Base-by-base conservation (phyloP, 2,888 invertebrate species). In the Caradrina clavipalpis region DNA sequence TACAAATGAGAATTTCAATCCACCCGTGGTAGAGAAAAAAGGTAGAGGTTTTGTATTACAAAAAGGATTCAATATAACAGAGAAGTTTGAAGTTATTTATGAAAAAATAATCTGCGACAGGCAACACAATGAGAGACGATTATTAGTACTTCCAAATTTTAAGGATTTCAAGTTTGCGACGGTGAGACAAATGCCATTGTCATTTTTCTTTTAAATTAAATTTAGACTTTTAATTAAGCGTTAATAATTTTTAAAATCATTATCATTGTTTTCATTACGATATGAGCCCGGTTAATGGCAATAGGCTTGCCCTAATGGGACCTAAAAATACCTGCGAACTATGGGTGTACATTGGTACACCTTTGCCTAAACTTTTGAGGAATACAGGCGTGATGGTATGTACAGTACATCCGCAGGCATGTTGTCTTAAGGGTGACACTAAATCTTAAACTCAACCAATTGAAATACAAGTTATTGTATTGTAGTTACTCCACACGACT, bases 41-140 rank as follows among this genome's bases (percentile, higher is more conserved):
- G 39, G 54, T 19, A 0, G 17, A 10, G 11, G 82, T 17, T 54
- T 15, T 51, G 74, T 31, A 2, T 1, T 76, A 7, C 47, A 84
- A 1, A 35, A 84, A n/a, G 85, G 83, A 15, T 78, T 74, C 1
- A 87, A 86, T 31, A 88, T 86, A 0, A 78, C 78, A 4, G 73
- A 89, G 0, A 79, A 84, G 45, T 93, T 94, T 59, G 85, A 88
- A 65, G 89, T 92, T 35, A 73, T 87, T 2, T 78, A 82, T 31
- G 90, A 88, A 2, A 92, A 89, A 78, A 86, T 84, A 60, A 81
- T 76, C 19, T 95, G 95, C 56, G 70, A 69, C 0, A 19, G 2
- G 7, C 53, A 62, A 3, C 2, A 1, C 0, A 60, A 74, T 4
- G 84, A 83, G 11, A 47, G 42, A 1, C 85, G 91, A 35, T 2